Evolutionary conservation across 2,888 invertebrate species (phyloP), one percentile per base, ranked within the genome.

Genomic region (Odontocolon sp.): DNA sequence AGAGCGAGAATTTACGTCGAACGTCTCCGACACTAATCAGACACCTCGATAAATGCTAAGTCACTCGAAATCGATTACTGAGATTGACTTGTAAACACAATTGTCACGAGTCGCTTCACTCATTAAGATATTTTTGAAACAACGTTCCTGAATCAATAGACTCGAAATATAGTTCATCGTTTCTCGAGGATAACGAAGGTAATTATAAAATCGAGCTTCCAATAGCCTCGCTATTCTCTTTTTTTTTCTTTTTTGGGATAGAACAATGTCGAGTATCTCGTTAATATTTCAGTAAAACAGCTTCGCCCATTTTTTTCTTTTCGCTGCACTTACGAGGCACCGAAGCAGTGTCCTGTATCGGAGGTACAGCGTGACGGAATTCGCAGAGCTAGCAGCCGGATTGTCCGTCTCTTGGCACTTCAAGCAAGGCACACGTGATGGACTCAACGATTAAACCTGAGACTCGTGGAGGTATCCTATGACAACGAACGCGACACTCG

Each of bases 361-460:
- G 36, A 28, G 38, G 70, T 69, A 61, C 77, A 80, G 72, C 77
- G 73, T 72, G 77, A 81, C 47, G 78, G 80, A 85, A 84, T 82
- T 79, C 50, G 77, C 78, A 57, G 31, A 50, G 52, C 31, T 36
- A 33, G 63, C 78, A 78, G 59, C 67, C 8, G 21, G 18, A 40
- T 31, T 45, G 21, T n/a, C 26, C 36, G 47, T 50, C 63, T 36
- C 50, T 23, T 47, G 6, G 47, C 23, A 59, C 59, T 42, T 52
- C 57, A 66, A 69, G 54, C 70, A 56, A 73, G 76, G 75, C 74
- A 81, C 70, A 66, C 77, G 31, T 36, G 21, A 63, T 11, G 38
- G 6, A 38, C 56, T 63, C 52, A 63, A 63, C 63, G 71, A 71
- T 71, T 63, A 71, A 56, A 71, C 54, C 38, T 40, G 63, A 64